Base-by-base conservation (phyloP, 2,888 invertebrate species). In the Allolobophora icterica region DNA sequence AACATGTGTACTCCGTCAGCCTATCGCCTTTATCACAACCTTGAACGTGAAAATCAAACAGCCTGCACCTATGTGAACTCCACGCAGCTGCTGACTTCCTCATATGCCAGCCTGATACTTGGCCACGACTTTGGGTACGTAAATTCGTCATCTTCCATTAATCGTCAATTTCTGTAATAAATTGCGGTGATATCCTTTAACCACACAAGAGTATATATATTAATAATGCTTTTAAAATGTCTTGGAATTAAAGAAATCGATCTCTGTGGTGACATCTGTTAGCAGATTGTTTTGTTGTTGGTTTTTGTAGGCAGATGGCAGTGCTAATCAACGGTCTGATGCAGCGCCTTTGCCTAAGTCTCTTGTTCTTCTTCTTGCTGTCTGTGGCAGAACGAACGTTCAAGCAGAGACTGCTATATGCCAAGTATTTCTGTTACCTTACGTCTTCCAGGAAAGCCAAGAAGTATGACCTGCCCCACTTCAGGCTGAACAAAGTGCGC, bases 341-440 rank as follows among this genome's bases (percentile, higher is more conserved):
- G 33, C 95, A 95, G 92, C 93, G 94, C 95, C 96, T 92, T 96
- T 98, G 94, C 92, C 94, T 96, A 30, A 94, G 95, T 92, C 93
- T 97, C 0, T 96, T 98, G 90, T 97, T 98, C 92, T 99, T 99
- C 95, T 98, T 99, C 95, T 96, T 99, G 21, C 96, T 99, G 92
- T 97, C 98, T 24, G 98, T 99, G 11, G 99, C 98, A 0, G 99
- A 99, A 95, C 96, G 98, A 92, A 98, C 99, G 0, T 99, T 98
- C 95, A 98, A 98, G 94, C 98, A 99, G 95, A 96, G 99, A 91
- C 97, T 99, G 94, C 96, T 98, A 0, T 99, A 98, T 96, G 99
- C 99, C 38, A 99, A 99, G 95, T 96, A 99, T 89, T 99, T 99
- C 95, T 98, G 98, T 0, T 98, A 99, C 94, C 96, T 99, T 91